These are phyloP conservation scores for Cryptotis parvus DNA, from an alignment of 2,113 vertebrate genomes.

Conservation along the genomic window DNA sequence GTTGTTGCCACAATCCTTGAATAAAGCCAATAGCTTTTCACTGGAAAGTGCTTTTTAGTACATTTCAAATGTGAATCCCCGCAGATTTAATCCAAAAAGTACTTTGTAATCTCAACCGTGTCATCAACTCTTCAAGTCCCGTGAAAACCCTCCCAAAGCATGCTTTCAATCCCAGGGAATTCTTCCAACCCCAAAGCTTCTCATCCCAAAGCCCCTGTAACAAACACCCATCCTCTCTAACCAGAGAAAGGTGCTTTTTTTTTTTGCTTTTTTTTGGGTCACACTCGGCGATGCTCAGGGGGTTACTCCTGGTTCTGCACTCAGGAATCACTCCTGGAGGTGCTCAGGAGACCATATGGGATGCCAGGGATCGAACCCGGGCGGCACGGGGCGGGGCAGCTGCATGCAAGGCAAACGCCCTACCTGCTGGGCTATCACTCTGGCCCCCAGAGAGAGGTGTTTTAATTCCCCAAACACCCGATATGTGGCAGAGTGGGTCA, in stretches of 20 bases:
- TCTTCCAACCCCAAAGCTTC: neutral
- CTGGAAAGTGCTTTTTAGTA: constrained; percentile 2
- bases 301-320: no score
- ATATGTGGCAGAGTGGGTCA: neutral
- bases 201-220: neutral
- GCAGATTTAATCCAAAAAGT: constrained; percentile 1
- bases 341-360: no score
- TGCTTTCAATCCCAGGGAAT: constrained; percentile 40
- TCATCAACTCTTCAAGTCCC: neutral
- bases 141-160: neutral
- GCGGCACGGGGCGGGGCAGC: no score
- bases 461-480: neutral
- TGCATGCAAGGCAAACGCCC: no score
- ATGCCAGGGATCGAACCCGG: no score
- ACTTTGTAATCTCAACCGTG: neutral
- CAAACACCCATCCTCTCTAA: neutral
- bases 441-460: neutral
- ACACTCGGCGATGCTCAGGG: no score
- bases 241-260: no score
- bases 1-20: neutral
- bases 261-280: no score
- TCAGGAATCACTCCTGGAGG: no score
- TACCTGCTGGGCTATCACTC: no score
- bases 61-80: constrained; percentile 25
- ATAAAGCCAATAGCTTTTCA: constrained; percentile 30